These are phyloP conservation scores for Epicauta chinensis DNA, from an alignment of 1,140 invertebrate species.

Conservation along the genomic window DNA sequence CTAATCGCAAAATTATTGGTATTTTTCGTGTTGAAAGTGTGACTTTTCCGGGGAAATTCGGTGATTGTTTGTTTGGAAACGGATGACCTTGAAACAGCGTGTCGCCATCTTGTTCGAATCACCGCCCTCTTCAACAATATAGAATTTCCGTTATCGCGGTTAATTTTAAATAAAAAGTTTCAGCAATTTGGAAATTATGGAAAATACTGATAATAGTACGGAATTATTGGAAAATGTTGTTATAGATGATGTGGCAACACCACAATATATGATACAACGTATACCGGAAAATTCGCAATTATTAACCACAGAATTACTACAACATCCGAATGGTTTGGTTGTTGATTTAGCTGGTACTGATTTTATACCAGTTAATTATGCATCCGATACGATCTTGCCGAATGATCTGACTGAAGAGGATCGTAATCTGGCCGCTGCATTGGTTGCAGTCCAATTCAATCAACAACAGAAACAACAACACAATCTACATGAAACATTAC, in stretches of 20 bases:
- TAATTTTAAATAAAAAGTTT: constrained; percentile 24
- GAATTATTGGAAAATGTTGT: constrained; percentile 39
- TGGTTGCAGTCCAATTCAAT: constrained; percentile 49
- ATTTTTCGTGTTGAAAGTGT: too few species aligned
- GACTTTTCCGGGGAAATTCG: constrained; percentile 2
- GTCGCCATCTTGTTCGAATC: constrained; percentile 10
- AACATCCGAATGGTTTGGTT: constrained; percentile 38
- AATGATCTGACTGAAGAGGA: constrained; percentile 48
- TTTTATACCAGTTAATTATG: constrained; percentile 41
- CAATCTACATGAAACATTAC: constrained; percentile 27
- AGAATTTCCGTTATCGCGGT: constrained; percentile 22
- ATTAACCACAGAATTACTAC: constrained; percentile 37
- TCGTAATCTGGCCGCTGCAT: constrained; percentile 45
- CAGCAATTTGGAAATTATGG: constrained; percentile 20
- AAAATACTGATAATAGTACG: constrained; percentile 18
- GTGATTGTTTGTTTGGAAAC: constrained; percentile 22
- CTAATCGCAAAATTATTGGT: not conserved
- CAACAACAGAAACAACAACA: constrained; percentile 48
- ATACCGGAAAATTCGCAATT: constrained; percentile 36
- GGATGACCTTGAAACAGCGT: constrained; percentile 40
- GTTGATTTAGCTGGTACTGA: constrained; percentile 39
- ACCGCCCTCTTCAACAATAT: too few species aligned
- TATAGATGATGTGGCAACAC: constrained; percentile 29
- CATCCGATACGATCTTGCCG: constrained; percentile 37
- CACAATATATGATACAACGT: constrained; percentile 39